Percentiles rank a stretch among this genome's conserved stretches.
These are phyloP conservation scores for Pollicipes pollicipes DNA, from an alignment of 1,140 invertebrate species.

Conservation along the genomic window DNA sequence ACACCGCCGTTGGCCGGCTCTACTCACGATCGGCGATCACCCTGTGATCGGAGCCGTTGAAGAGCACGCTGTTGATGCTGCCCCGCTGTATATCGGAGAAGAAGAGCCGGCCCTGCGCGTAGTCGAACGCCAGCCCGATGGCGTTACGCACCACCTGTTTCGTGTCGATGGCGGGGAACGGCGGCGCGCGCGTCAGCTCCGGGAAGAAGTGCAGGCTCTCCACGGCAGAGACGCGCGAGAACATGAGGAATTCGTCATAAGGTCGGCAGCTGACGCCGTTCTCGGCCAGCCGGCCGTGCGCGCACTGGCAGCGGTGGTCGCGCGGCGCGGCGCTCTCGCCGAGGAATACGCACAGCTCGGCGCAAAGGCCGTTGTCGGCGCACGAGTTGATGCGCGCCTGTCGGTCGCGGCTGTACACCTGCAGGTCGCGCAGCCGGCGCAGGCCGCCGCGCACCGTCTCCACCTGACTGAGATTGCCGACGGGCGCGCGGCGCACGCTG, in stretches of 20 bases:
- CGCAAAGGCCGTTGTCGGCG: conserved; percentile 52
- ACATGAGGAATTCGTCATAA: conserved; percentile 56
- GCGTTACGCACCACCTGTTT: conserved; percentile 56
- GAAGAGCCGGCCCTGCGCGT: conserved; percentile 45
- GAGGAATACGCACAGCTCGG: conserved; percentile 57
- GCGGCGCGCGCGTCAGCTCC: conserved; percentile 49
- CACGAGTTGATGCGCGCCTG: conserved; percentile 44
- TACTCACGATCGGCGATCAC: conserved; percentile 46
- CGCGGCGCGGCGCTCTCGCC: conserved; percentile 28
- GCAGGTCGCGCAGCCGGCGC: conserved; percentile 1
- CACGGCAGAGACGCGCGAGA: conserved; percentile 48
- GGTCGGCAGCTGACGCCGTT: conserved; percentile 46
- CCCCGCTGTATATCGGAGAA: conserved; percentile 74
- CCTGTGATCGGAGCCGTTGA: conserved; percentile 53
- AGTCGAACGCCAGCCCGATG: conserved; percentile 65
- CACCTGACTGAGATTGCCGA: not conserved
- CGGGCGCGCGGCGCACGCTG: conserved; percentile 18
- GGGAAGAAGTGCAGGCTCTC: conserved; percentile 55
- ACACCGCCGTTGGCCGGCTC: no score
- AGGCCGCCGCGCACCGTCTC: conserved; percentile 3
- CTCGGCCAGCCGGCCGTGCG: conserved; percentile 44
- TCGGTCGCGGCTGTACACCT: conserved; percentile 36
- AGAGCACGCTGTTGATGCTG: conserved; percentile 61
- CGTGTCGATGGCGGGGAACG: conserved; percentile 51
- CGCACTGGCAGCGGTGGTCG: conserved; percentile 46